phyloP scores from a whole-genome alignment of 2,113 vertebrate genomes.

The Morphnarchus princeps region DNA sequence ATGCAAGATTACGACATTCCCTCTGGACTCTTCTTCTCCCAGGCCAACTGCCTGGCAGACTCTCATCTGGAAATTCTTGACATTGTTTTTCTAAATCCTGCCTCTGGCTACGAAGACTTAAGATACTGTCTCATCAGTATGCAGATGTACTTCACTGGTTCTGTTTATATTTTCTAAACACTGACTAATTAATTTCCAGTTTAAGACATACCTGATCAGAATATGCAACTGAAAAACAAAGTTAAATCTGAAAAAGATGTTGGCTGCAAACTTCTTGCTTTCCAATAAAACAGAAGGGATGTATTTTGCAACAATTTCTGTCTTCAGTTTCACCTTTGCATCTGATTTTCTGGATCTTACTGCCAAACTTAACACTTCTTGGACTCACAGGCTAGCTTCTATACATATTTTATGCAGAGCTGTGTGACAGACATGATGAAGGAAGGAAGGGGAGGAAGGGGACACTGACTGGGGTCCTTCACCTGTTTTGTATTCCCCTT shows the following conservation, averaged over 20 bases:
- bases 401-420: accelerated
- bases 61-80: conserved; percentile 34
- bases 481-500: neutral
- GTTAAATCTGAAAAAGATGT: neutral
- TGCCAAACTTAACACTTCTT: neutral
- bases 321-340: neutral
- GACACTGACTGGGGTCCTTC: neutral
- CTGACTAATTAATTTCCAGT: conserved; percentile 53
- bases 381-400: neutral
- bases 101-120: conserved; percentile 17
- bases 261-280: neutral
- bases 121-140: conserved; percentile 22
- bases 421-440: neutral
- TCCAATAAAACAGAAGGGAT: neutral
- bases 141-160: conserved; percentile 2
- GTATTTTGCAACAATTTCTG: neutral
- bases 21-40: neutral
- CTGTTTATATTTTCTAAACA: conserved; percentile 39
- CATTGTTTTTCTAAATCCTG: conserved; percentile 40
- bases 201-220: conserved; percentile 14
- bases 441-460: neutral
- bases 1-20: neutral
- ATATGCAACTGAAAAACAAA: neutral
- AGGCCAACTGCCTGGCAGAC: neutral
- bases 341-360: neutral